Conservation (phyloP, 2,113 vertebrate species). For the Ammodytes marinus region DNA sequence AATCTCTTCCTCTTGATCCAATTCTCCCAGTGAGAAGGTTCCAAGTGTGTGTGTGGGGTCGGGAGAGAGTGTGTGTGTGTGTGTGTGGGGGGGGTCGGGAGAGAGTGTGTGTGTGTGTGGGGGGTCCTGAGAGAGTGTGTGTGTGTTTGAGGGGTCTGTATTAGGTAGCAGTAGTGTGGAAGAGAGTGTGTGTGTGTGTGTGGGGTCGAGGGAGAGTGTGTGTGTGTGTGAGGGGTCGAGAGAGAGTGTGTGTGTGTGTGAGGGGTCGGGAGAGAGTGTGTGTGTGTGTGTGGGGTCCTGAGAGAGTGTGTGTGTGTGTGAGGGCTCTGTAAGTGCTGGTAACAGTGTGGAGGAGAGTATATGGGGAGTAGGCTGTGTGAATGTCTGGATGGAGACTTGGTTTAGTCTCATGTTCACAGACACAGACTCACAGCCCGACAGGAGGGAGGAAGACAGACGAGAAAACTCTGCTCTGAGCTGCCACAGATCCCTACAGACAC, state of each 20-base stretch:
- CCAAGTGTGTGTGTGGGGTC: conserved; percentile 14
- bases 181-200: conserved; percentile 27
- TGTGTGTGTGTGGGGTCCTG: too few relatives aligned
- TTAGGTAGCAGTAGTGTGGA: conserved; percentile 66
- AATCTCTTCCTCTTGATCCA: conserved; percentile 61
- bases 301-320: background rate
- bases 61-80: conserved; percentile 33
- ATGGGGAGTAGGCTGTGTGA: conserved; percentile 15
- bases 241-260: too few relatives aligned
- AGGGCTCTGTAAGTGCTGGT: conserved; percentile 41
- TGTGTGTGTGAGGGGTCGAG: background rate
- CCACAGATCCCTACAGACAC: conserved; percentile 87
- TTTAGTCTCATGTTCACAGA: conserved; percentile 2
- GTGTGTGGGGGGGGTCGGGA: conserved; percentile 13
- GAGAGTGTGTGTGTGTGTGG: too few relatives aligned
- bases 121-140: too few relatives aligned
- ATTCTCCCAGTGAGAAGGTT: conserved; percentile 70
- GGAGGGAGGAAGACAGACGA: conserved; percentile 87
- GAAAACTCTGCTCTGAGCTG: conserved; percentile 88
- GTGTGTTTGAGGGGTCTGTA: conserved; percentile 52
- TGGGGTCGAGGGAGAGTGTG: too few relatives aligned
- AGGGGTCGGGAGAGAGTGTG: too few relatives aligned
- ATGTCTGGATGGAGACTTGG: conserved; percentile 28
- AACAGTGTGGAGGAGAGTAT: conserved; percentile 68
- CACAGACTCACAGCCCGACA: conserved; percentile 80